A percentile compares a stretch with the other conserved stretches of the same genome.
phyloP scores from a whole-genome alignment of 2,797 vertebrate species.

The Lepilemur ruficaudatus region DNA sequence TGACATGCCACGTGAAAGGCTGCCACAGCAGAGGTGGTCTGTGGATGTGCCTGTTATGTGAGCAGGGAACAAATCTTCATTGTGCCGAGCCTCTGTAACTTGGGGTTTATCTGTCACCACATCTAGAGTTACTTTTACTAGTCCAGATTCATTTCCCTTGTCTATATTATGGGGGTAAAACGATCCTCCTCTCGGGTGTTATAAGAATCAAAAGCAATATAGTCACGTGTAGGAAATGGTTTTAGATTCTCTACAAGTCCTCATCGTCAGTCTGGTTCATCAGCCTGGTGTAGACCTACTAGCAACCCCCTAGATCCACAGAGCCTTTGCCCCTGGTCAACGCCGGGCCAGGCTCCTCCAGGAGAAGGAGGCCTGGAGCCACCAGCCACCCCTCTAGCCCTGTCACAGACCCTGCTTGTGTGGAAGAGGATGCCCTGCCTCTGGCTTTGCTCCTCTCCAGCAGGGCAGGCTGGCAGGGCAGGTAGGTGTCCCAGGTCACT shows the following conservation, averaged over 20 bases:
- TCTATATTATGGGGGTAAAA: too few species aligned
- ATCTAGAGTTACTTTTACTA: neutral
- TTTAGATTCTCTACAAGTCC: neutral
- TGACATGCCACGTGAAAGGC: neutral
- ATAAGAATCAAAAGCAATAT: neutral
- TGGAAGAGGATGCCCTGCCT: rapidly evolving
- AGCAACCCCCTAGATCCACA: neutral
- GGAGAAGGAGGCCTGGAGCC: neutral
- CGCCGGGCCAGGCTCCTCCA: neutral
- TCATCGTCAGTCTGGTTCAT: too few species aligned
- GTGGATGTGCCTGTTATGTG: neutral
- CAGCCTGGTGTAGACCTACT: neutral
- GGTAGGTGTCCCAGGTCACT: neutral
- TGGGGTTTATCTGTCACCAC: neutral
- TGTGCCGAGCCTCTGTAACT: neutral
- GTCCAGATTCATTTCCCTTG: neutral
- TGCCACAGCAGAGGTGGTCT: neutral
- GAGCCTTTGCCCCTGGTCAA: neutral
- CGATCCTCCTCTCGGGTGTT: neutral
- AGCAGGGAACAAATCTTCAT: neutral
- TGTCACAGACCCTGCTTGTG: rapidly evolving
- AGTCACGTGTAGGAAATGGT: neutral
- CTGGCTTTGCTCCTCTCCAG: neutral
- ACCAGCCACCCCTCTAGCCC: neutral
- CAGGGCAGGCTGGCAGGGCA: too few species aligned